Evolutionary conservation across 2,888 invertebrate genomes (phyloP).

Genomic region (Acanthopleura granulata): DNA sequence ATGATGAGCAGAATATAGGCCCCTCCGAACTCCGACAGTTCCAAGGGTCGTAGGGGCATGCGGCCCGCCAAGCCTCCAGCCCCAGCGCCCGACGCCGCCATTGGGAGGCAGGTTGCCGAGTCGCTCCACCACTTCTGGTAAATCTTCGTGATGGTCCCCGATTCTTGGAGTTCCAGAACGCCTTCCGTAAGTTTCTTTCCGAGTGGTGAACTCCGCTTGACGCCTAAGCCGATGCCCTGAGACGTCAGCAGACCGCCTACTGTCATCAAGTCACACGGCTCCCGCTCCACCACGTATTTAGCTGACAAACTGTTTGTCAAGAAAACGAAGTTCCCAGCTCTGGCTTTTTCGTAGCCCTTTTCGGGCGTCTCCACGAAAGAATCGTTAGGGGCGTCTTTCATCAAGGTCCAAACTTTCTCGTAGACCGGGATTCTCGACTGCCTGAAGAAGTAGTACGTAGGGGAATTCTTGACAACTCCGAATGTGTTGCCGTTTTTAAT

Average conservation of each 20-base stretch:
- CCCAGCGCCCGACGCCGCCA: not conserved
- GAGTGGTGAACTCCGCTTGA: conserved; percentile 28
- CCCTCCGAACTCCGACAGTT: conserved; percentile 1
- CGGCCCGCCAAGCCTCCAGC: not conserved
- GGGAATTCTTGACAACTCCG: conserved; percentile 27
- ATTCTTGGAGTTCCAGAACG: conserved; percentile 40
- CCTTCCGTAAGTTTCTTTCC: conserved; percentile 34
- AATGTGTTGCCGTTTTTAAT: conserved; percentile 36
- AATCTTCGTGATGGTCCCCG: conserved; percentile 39
- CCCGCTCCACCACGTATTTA: conserved; percentile 40
- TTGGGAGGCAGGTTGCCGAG: not conserved
- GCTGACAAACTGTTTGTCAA: conserved; percentile 56
- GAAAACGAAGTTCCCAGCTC: conserved; percentile 42
- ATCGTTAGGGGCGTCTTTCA: not conserved
- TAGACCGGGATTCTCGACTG: not conserved
- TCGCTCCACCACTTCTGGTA: conserved; percentile 51
- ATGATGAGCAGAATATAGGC: not conserved
- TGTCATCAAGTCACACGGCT: conserved; percentile 53
- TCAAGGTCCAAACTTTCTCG: not conserved
- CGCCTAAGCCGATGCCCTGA: conserved; percentile 43
- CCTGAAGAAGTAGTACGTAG: not conserved
- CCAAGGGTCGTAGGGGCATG: not conserved
- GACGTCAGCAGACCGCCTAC: conserved; percentile 34
- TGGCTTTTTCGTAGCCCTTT: conserved; percentile 41
- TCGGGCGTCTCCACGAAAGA: conserved; percentile 24